Conservation (phyloP, 2,797 vertebrate species). For the Rachycentron canadum region DNA sequence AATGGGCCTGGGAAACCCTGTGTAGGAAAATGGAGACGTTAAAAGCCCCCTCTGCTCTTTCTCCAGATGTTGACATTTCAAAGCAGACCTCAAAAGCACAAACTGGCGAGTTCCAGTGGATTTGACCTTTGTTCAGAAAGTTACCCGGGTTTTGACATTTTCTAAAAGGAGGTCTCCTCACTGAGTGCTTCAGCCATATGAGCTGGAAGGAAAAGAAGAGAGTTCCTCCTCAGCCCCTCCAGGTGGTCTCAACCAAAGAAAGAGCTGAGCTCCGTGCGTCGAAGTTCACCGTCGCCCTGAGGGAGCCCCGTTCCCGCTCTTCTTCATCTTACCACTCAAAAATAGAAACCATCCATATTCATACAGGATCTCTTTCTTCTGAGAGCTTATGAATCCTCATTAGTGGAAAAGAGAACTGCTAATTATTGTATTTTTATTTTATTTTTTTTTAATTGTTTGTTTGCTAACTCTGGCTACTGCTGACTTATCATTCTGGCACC, state of each 20-base stretch:
- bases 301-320: slow-evolving; percentile 25
- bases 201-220: slow-evolving; percentile 14
- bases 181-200: slow-evolving; percentile 1
- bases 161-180: slow-evolving; percentile 12
- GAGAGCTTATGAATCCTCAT: slow-evolving; percentile 52
- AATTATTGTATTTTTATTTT: slow-evolving; percentile 51
- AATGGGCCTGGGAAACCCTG: background rate
- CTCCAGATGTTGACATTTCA: slow-evolving; percentile 58
- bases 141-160: slow-evolving; percentile 54
- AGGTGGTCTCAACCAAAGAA: slow-evolving; percentile 29
- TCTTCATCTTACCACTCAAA: slow-evolving; percentile 40
- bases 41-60: slow-evolving; percentile 16
- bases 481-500: slow-evolving; percentile 46
- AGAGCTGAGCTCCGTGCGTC: slow-evolving; percentile 29
- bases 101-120: slow-evolving; percentile 38
- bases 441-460: slow-evolving; percentile 36
- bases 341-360: slow-evolving; percentile 77
- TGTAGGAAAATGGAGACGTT: background rate
- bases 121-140: slow-evolving; percentile 58
- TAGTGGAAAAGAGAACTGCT: slow-evolving; percentile 53
- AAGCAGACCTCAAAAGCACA: slow-evolving; percentile 29
- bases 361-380: slow-evolving; percentile 52
- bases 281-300: slow-evolving; percentile 39
- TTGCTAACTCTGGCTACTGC: slow-evolving; percentile 48
- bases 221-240: background rate